Percentiles rank a stretch among this genome's conserved stretches.
Evolutionary conservation across 2,113 vertebrate genomes (phyloP).

Genomic region (Shinisaurus crocodilurus): DNA sequence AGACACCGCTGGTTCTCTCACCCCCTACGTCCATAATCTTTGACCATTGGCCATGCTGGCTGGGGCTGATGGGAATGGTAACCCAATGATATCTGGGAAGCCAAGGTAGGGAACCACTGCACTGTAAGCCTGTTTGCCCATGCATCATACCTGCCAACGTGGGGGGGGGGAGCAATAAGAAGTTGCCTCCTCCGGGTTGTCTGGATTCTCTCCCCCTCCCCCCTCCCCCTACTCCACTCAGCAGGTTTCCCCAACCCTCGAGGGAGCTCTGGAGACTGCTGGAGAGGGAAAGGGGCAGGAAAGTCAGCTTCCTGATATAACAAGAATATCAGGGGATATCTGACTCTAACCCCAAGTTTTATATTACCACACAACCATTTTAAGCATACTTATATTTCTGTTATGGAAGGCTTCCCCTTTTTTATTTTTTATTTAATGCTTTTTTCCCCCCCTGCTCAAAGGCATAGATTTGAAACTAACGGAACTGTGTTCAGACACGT

Average conservation of each 20-base stretch:
- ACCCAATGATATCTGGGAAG: no score
- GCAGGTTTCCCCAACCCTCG: background rate
- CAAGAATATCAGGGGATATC: no score
- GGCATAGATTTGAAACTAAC: background rate
- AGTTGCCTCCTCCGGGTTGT: background rate
- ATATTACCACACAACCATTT: background rate
- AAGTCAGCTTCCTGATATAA: background rate
- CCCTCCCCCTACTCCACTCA: background rate
- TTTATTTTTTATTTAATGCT: background rate
- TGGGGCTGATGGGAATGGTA: no score
- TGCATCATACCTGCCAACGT: no score
- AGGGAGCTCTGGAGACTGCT: background rate
- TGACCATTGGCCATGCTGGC: no score
- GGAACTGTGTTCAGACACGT: background rate
- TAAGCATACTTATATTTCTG: background rate
- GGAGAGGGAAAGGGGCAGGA: background rate
- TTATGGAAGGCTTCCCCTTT: background rate
- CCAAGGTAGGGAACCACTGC: no score
- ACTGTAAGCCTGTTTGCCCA: no score
- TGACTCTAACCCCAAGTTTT: background rate
- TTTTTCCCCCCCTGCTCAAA: background rate
- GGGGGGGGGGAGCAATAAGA: no score
- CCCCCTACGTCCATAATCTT: no score
- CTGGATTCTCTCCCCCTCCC: background rate
- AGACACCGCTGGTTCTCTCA: no score